Evolutionary conservation across 2,797 vertebrate species (phyloP), one percentile per base, ranked within the genome.

Genomic region (Lutjanus campechanus): DNA sequence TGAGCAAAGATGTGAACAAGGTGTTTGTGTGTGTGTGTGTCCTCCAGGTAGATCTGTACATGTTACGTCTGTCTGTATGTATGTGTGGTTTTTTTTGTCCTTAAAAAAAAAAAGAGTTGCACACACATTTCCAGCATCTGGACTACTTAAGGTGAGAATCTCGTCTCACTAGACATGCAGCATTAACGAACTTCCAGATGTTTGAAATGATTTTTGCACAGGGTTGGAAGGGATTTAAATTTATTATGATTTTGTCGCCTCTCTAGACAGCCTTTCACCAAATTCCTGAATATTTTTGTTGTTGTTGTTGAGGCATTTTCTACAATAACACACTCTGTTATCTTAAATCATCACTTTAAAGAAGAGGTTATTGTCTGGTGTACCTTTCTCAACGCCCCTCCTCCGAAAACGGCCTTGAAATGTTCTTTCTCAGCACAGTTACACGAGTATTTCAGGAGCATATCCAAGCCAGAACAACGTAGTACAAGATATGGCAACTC

Each of bases 1-100:
- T 76, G 63, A 81, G 56, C 71, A 76, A 79, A 80, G 66, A 77
- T 84, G 66, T 84, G 73, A 82, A 77, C 70, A 67, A 83, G 50
- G 50, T 36, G 5, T 83, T 11, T 77, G 20, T 71, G 25, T 73
- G n/a, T n/a, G 3, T 69, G 47, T 87, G 47, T 87, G 58, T 65
- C 59, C 40, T 54, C 19, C 7, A 40, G 16, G 22, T 66, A 10
- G 44, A 56, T 43, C 16, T 62, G n/a, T 77, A 49, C 11, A 60
- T 66, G 44, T 86, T 74, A 73, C 58, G 56, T 84, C 11, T 83
- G 17, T 78, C 5, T 69, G 50, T 69, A 8, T 72, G 46, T 76
- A 16, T 79, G 56, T 71, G 12, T 44, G n/a, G n/a, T n/a, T 41
- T 6, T 69, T 74, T 73, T 58, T 67, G 53, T 83, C 22, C 8